Percentiles rank a stretch among this genome's conserved stretches.
Conservation (phyloP, 2,113 vertebrate species). For the Oryctolagus cuniculus region DNA sequence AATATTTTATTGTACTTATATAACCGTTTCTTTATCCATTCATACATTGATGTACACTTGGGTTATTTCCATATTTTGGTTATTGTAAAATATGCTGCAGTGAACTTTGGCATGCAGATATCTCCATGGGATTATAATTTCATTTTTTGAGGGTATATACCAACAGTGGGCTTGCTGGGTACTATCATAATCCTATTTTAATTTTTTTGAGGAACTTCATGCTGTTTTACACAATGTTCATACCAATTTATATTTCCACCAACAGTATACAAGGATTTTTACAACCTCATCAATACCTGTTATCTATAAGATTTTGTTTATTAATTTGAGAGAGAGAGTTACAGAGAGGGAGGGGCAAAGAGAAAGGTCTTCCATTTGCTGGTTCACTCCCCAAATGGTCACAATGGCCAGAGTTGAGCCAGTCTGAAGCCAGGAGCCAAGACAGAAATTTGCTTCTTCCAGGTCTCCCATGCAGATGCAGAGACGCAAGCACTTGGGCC, state of each 20-base stretch:
- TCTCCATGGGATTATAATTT: neutral
- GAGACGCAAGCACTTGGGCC: too few species aligned
- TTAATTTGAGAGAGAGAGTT: too few species aligned
- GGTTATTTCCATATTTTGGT: neutral
- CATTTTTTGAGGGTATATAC: neutral
- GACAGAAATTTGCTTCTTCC: too few species aligned
- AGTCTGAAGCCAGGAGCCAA: too few species aligned
- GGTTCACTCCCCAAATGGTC: too few species aligned
- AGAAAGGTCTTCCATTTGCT: too few species aligned
- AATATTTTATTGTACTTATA: neutral
- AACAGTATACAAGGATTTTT: neutral
- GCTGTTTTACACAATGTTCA: neutral
- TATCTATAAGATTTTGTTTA: too few species aligned
- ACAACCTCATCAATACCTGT: neutral
- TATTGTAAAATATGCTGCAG: neutral
- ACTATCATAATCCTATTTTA: neutral
- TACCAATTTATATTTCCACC: neutral
- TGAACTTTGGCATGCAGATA: neutral
- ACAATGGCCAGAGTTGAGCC: too few species aligned
- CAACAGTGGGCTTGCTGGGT: neutral
- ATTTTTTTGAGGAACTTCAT: neutral
- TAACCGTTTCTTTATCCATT: neutral
- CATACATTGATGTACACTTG: too few species aligned
- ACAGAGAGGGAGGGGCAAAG: too few species aligned
- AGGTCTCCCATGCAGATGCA: too few species aligned